A percentile compares a stretch with the other conserved stretches of the same genome.
Conservation (phyloP, 2,888 invertebrate species). For the Sminthurides aquaticus region DNA sequence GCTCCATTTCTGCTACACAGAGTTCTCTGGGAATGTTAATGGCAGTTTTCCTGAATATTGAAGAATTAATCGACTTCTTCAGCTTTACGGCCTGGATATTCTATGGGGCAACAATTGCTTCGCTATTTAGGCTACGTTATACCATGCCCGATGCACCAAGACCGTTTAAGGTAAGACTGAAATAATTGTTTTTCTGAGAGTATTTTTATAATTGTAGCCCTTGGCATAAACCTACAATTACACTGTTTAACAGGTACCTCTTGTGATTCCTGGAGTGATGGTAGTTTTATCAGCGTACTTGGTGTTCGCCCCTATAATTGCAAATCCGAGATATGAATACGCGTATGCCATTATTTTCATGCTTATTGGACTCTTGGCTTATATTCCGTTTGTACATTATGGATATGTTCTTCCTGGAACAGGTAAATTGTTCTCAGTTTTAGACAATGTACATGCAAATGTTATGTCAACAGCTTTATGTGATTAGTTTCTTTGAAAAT, state of each 20-base stretch:
- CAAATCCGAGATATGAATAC: slow-evolving; percentile 49
- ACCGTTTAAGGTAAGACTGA: slow-evolving; percentile 44
- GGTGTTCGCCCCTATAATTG: slow-evolving; percentile 48
- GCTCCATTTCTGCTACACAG: slow-evolving; percentile 39
- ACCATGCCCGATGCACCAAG: slow-evolving; percentile 45
- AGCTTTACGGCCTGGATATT: slow-evolving; percentile 51
- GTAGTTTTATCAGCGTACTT: slow-evolving; percentile 47
- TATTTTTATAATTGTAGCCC: slow-evolving; percentile 7
- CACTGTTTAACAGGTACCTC: slow-evolving; percentile 44
- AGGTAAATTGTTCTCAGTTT: slow-evolving; percentile 29
- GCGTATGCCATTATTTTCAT: slow-evolving; percentile 49
- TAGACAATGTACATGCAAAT: too few species aligned
- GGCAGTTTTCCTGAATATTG: slow-evolving; percentile 49
- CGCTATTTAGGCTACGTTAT: slow-evolving; percentile 47
- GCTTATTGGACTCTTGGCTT: slow-evolving; percentile 48
- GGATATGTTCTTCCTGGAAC: slow-evolving; percentile 44
- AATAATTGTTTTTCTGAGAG: background rate
- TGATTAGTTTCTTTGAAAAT: too few species aligned
- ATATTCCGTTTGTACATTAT: slow-evolving; percentile 49
- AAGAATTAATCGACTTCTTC: slow-evolving; percentile 49
- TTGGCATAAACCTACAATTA: slow-evolving; percentile 30
- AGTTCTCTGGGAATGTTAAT: slow-evolving; percentile 46
- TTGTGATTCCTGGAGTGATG: slow-evolving; percentile 48
- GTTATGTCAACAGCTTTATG: too few species aligned
- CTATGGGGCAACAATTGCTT: slow-evolving; percentile 48